A percentile compares a stretch with the other conserved stretches of the same genome.
Conservation (phyloP, 2,113 vertebrate species). For the Pseudopodoces humilis region DNA sequence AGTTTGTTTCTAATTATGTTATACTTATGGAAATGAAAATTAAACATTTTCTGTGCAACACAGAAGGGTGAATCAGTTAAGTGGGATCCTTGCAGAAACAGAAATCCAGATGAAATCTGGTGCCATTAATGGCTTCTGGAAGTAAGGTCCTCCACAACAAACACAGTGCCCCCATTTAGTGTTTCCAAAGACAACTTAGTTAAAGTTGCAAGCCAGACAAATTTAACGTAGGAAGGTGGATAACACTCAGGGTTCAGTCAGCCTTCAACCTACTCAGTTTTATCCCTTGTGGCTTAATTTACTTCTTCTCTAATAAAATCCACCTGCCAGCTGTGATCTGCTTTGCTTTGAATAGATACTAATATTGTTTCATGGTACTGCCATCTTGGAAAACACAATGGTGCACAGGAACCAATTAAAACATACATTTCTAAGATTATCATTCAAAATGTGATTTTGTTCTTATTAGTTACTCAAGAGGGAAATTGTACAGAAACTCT, state of each 20-base stretch:
- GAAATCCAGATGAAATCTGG: background rate
- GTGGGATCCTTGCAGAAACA: background rate
- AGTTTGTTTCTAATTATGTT: background rate
- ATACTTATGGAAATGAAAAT: background rate
- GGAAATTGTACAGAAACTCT: background rate
- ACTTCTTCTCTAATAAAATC: conserved; percentile 64
- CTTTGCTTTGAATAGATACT: conserved; percentile 64
- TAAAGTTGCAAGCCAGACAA: conserved; percentile 42
- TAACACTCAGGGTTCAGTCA: conserved; percentile 39
- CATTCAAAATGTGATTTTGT: conserved; percentile 46
- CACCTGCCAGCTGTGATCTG: conserved; percentile 65
- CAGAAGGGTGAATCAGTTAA: background rate
- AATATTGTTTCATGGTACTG: conserved; percentile 24
- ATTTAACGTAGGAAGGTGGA: conserved; percentile 20
- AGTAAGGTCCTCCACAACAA: background rate
- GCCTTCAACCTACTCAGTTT: conserved; percentile 46
- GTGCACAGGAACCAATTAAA: conserved; percentile 69
- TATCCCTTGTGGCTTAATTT: conserved; percentile 71
- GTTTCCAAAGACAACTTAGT: conserved; percentile 43
- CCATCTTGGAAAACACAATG: conserved; percentile 58
- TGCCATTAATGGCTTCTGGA: background rate
- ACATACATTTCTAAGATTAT: conserved; percentile 36
- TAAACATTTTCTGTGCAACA: background rate
- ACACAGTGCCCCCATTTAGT: background rate
- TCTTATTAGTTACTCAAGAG: conserved; percentile 54